A percentile compares a stretch with the other conserved stretches of the same genome.
Evolutionary conservation across 2,113 vertebrate species (phyloP).

Genomic region (Apeltes quadracus): DNA sequence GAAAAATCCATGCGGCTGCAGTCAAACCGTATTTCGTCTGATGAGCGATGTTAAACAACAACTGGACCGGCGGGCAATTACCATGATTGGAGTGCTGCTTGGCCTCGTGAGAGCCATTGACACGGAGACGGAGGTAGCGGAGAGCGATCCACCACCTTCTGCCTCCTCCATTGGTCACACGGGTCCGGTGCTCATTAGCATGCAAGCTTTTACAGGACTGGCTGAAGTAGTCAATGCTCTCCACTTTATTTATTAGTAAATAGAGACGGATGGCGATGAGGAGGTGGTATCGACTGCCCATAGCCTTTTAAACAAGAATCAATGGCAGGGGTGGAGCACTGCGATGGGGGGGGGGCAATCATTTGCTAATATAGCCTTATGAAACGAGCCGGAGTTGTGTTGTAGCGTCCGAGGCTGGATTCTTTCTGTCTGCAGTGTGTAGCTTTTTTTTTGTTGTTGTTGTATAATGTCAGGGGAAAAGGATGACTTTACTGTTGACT

Average conservation of each 20-base stretch:
- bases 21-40: conserved; percentile 69
- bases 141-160: conserved; percentile 52
- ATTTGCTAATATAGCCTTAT: conserved; percentile 83
- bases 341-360: conserved; percentile 82
- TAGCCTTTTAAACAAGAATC: conserved; percentile 89
- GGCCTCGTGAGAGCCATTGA: conserved; percentile 50
- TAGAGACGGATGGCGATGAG: conserved; percentile 91
- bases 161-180: conserved; percentile 74
- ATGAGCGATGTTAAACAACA: conserved; percentile 80
- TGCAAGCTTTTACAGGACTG: conserved; percentile 92
- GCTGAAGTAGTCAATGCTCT: conserved; percentile 90
- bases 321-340: conserved; percentile 82
- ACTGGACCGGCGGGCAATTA: conserved; percentile 77
- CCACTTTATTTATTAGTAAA: conserved; percentile 99
- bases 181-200: conserved; percentile 89
- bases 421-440: conserved; percentile 15
- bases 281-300: conserved; percentile 89
- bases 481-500: conserved; percentile 20
- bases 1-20: conserved; percentile 77
- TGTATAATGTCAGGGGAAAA: background rate
- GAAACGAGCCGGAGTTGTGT: conserved; percentile 72
- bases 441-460: background rate
- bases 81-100: conserved; percentile 78
- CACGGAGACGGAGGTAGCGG: conserved; percentile 53
- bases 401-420: conserved; percentile 19